Conservation (phyloP, 92 coral and sea anemone genomes). For the Epizoanthus illoricatus region DNA sequence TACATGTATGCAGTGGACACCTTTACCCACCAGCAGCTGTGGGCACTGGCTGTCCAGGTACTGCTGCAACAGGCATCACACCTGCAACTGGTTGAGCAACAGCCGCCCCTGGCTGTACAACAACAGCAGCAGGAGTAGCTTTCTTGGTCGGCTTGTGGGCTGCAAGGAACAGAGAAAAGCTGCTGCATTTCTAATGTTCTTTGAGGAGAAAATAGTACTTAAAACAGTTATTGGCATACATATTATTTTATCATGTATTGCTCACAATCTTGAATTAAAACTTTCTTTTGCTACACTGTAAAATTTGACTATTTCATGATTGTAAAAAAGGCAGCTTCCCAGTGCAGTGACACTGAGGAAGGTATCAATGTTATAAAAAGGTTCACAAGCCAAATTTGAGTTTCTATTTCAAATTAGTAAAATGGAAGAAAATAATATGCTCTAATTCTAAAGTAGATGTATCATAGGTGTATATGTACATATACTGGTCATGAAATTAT, state of each 20-base stretch:
- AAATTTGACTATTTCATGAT: too few species aligned
- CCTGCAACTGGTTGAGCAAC: slow-evolving; percentile 58
- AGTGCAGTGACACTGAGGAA: too few species aligned
- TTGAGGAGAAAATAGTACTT: neutral
- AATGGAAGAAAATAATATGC: too few species aligned
- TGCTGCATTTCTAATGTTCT: neutral
- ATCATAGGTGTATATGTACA: too few species aligned
- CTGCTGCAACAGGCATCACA: slow-evolving; percentile 36
- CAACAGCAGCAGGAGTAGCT: slow-evolving; percentile 50
- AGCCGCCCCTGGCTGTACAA: slow-evolving; percentile 49
- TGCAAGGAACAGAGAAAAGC: neutral
- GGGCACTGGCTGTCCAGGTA: slow-evolving; percentile 57
- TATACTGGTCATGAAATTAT: too few species aligned
- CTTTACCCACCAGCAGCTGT: slow-evolving; percentile 46
- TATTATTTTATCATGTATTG: neutral
- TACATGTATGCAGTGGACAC: neutral
- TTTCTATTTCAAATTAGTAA: too few species aligned
- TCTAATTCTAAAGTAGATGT: too few species aligned
- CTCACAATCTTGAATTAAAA: too few species aligned
- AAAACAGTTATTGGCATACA: neutral
- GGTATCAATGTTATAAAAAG: too few species aligned
- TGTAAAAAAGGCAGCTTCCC: too few species aligned
- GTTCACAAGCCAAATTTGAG: too few species aligned
- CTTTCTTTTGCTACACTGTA: too few species aligned
- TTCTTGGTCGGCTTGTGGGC: slow-evolving; percentile 65